Base-by-base conservation (phyloP, 2,888 invertebrate genomes). In the Leptopilina myrica region DNA sequence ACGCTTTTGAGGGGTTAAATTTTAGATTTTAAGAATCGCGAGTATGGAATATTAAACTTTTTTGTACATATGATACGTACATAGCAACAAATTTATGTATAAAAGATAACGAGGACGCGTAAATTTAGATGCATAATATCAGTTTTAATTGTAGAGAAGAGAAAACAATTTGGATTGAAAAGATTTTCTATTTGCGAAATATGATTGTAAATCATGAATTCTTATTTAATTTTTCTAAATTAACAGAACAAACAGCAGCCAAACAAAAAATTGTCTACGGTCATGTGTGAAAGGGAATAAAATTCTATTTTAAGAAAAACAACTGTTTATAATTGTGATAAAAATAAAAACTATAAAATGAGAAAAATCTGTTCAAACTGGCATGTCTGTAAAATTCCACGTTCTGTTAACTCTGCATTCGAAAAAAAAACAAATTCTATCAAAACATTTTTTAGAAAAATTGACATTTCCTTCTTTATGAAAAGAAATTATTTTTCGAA, bases 311-410 rank as follows among this genome's bases (percentile, higher is more conserved):
- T 85, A 43, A 86, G 84, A 20, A 33, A 78, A 84, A 78, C 82
- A 85, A 87, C 26, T 86, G 82, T 87, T 87, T 83, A 86, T 89
- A 86, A 84, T 89, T 88, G 88, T 88, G 88, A 88, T 89, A 89
- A 84, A 80, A 85, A n/a, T n/a, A 83, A 76, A 65, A 77, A 83
- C 1, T 20, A 20, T 76, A 59, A 80, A 76, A 78, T 79, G 67
- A 78, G 15, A 79, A 80, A 80, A 81, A 82, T 87, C 79, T 78
- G 78, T 76, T 78, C 77, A 20, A 80, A 84, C 62, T 67, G 78
- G 76, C 59, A 73, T 64, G 79, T 79, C 69, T 80, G 62, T 79
- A 83, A 79, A 79, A 82, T 83, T 67, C 81, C 82, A 75, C 64
- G 79, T 85, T 83, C 43, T 76, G 77, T 15, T 64, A 79, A 83